phyloP scores from a whole-genome alignment of 2,888 invertebrate species.

The Lepidocyrtoides sp. region DNA sequence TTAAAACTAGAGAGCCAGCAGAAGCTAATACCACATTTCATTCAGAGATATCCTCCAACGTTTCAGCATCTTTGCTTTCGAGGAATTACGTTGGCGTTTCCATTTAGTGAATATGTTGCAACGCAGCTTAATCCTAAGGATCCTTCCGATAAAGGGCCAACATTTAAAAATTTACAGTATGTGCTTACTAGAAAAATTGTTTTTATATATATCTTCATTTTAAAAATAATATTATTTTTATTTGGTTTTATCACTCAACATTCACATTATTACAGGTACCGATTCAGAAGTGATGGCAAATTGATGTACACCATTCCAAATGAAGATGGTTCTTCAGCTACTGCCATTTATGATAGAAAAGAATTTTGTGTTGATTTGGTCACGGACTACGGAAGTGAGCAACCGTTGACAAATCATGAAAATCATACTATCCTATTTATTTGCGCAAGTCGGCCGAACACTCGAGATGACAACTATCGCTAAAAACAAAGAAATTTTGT shows the following conservation, averaged over 20 bases:
- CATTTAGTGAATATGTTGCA: conserved; percentile 76
- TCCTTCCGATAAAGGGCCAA: conserved; percentile 47
- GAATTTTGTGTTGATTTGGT: conserved; percentile 80
- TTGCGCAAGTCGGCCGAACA: conserved; percentile 78
- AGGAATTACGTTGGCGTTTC: conserved; percentile 79
- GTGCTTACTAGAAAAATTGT: background rate
- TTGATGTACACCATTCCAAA: conserved; percentile 77
- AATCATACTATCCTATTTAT: conserved; percentile 81
- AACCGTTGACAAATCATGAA: conserved; percentile 71
- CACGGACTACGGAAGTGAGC: conserved; percentile 73
- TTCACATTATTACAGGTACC: conserved; percentile 50
- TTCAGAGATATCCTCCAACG: conserved; percentile 80
- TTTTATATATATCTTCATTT: background rate
- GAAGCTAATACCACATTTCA: conserved; percentile 73
- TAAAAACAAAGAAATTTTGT: conserved; percentile 30
- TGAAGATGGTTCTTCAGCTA: conserved; percentile 61
- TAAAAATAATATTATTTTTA: background rate
- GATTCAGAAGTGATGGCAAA: conserved; percentile 78
- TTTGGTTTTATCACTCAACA: background rate
- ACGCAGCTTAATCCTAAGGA: conserved; percentile 70
- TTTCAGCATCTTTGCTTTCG: conserved; percentile 76
- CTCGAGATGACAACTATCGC: conserved; percentile 63
- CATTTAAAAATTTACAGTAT: conserved; percentile 77
- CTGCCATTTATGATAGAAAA: conserved; percentile 74
- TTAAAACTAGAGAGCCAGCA: conserved; percentile 56